Conservation (phyloP, 2,888 invertebrate genomes). For the Leistus spinibarbis region DNA sequence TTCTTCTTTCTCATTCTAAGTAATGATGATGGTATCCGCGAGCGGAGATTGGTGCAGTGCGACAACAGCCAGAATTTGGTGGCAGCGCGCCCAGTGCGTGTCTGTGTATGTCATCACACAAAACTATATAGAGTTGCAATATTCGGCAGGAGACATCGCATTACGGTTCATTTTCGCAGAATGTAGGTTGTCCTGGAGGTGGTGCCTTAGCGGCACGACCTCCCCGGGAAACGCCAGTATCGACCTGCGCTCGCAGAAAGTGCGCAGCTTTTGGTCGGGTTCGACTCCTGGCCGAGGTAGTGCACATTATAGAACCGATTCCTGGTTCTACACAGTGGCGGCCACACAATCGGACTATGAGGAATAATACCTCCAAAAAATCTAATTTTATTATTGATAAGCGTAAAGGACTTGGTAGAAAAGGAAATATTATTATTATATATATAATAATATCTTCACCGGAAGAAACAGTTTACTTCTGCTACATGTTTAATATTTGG, state of each 20-base stretch:
- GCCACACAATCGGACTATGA: no score
- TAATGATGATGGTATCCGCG: background rate
- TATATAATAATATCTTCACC: no score
- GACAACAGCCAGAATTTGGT: slow-evolving; percentile 10
- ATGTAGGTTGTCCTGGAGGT: slow-evolving; percentile 46
- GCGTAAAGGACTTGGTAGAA: no score
- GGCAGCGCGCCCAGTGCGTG: background rate
- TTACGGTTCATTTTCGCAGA: slow-evolving; percentile 5
- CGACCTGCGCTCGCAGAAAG: slow-evolving; percentile 52
- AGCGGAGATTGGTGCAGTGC: slow-evolving; percentile 20
- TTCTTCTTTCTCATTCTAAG: background rate
- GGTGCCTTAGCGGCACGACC: slow-evolving; percentile 48
- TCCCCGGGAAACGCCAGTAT: slow-evolving; percentile 41
- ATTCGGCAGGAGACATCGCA: background rate
- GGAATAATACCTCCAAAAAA: no score
- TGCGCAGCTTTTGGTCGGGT: slow-evolving; percentile 42
- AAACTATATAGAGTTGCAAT: slow-evolving; percentile 6
- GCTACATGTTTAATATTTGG: no score
- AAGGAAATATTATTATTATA: no score
- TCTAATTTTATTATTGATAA: no score
- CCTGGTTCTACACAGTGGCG: no score
- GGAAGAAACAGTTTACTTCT: no score
- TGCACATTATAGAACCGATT: background rate
- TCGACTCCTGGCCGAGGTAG: slow-evolving; percentile 29
- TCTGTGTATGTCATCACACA: background rate